Base-by-base conservation (phyloP, 2,797 vertebrate species). In the Pantherophis alleghaniensis region DNA sequence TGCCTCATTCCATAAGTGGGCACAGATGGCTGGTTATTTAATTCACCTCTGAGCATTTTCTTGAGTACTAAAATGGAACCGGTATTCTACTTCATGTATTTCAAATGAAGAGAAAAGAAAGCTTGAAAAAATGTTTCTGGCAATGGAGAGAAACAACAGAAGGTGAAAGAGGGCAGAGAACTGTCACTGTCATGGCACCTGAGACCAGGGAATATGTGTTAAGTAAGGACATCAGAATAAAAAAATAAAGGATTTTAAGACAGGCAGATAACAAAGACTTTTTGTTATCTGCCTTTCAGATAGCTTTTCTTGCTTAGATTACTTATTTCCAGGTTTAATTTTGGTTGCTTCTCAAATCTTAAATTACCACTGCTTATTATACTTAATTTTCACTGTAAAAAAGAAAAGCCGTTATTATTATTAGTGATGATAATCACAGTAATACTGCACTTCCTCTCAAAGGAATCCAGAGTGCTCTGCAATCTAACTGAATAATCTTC, bases 1-100 rank as follows among this genome's bases (percentile, higher is more conserved):
- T 42, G n/a, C 55, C 74, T 37, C 69, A 7, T 0, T 91, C 93
- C 60, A 47, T 91, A 69, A 90, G 92, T 69, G 89, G 79, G 57
- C 90, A 93, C 90, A 89, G 92, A 89, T 93, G 93, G 90, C 47
- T 89, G 90, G 57, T 93, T 93, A 83, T 91, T 93, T 91, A 91
- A 93, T 91, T 89, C 93, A 55, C 47, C 90, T 89, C 57, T 59
- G 83, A 89, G 69, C 87, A 86, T 42, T 87, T 89, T 59, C 83
- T 66, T 91, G 22, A 88, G 87, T 89, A 55, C 59, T 63, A 63
- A 92, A 88, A 66, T 61, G 90, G 90, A 61, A 86, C 87, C 32
- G 32, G 16, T 89, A 51, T 86, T 91, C 88, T 89, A 89, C 87
- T 93, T 59, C 66, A 56, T 91, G 57, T 89, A 91, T 91, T 93